These are phyloP conservation scores for Cyclina sinensis DNA, from an alignment of 1,140 invertebrate genomes.

Conservation along the genomic window DNA sequence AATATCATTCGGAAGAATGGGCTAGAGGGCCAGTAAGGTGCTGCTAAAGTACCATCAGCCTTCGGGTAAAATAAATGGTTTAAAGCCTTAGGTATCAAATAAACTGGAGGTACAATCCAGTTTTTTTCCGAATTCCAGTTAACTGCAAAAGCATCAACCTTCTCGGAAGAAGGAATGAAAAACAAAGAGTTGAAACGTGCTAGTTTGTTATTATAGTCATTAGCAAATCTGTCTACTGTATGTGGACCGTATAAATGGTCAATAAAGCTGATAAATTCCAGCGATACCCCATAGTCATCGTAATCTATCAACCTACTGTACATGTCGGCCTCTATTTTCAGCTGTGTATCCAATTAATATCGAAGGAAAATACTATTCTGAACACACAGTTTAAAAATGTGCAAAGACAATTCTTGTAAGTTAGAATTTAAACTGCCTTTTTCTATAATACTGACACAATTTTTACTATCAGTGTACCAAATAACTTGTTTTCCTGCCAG, in stretches of 20 bases:
- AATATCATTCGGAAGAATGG: slow-evolving; percentile 36
- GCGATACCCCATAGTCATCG: slow-evolving; percentile 4
- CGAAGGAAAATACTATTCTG: slow-evolving; percentile 3
- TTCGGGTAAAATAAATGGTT: neutral
- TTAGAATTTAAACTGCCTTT: neutral
- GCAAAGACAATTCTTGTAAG: neutral
- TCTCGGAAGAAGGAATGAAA: slow-evolving; percentile 21
- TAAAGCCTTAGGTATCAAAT: neutral
- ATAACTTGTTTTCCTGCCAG: neutral
- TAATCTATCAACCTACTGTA: neutral
- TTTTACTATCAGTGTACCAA: no score
- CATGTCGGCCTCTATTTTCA: neutral
- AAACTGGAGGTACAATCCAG: slow-evolving; percentile 7
- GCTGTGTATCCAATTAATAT: neutral
- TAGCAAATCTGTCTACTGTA: slow-evolving; percentile 10
- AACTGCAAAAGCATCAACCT: slow-evolving; percentile 16
- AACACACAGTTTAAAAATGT: neutral
- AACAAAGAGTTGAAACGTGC: neutral
- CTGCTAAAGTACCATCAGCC: neutral
- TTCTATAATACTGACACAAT: no score
- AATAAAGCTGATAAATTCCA: neutral
- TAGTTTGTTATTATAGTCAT: slow-evolving; percentile 13
- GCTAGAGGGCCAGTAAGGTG: neutral
- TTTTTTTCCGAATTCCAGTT: slow-evolving; percentile 5
- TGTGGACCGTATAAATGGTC: neutral